phyloP scores from a whole-genome alignment of 2,113 vertebrate species.

The Dendropsophus ebraccatus region DNA sequence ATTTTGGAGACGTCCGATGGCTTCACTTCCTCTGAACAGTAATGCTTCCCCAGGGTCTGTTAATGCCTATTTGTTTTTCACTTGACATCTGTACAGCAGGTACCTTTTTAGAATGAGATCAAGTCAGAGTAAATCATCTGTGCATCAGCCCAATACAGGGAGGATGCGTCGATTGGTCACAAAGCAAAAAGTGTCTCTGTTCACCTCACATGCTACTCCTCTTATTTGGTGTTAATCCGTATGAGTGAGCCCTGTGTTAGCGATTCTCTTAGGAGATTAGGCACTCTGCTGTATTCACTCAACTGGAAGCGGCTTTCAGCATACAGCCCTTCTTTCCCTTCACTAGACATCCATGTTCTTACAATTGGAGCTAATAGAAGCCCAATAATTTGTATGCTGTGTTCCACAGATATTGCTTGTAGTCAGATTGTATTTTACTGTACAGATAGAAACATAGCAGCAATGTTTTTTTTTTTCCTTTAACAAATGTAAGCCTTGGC shows the following conservation, averaged over 20 bases:
- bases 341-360: conserved; percentile 26
- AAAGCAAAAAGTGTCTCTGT: conserved; percentile 42
- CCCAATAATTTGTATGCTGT: background rate
- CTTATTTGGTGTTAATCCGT: conserved; percentile 52
- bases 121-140: conserved; percentile 42
- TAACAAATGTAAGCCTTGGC: no score
- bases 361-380: conserved; percentile 4
- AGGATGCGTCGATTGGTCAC: conserved; percentile 46
- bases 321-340: conserved; percentile 2
- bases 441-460: background rate
- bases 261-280: conserved; percentile 46
- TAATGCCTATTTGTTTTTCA: conserved; percentile 48
- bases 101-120: conserved; percentile 67
- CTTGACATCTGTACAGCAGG: conserved; percentile 62
- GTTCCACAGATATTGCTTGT: no score
- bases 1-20: conserved; percentile 22
- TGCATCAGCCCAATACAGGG: conserved; percentile 62
- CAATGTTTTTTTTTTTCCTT: no score
- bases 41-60: conserved; percentile 44
- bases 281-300: conserved; percentile 42
- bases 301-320: conserved; percentile 21
- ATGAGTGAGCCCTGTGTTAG: conserved; percentile 50
- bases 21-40: conserved; percentile 37
- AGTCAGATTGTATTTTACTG: background rate
- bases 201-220: conserved; percentile 47